Percentiles rank a stretch among this genome's conserved stretches.
These are phyloP conservation scores for Pterocles burchelli DNA, from an alignment of 2,113 vertebrate species.

Conservation along the genomic window DNA sequence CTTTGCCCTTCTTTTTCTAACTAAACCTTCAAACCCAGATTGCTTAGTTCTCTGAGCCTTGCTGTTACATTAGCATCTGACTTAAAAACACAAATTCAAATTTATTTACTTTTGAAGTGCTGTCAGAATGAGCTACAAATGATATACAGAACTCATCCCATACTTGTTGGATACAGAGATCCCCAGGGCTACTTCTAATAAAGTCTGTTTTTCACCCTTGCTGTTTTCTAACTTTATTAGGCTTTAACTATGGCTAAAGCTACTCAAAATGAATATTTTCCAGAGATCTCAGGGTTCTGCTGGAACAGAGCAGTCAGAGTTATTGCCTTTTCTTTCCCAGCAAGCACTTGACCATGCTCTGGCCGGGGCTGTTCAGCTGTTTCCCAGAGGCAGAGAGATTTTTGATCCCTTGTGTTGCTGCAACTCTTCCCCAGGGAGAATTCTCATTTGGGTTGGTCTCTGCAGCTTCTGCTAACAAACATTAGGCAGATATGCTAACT, in stretches of 20 bases:
- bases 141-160: not conserved
- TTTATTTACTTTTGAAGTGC: slow-evolving; percentile 33
- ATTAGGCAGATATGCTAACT: slow-evolving; percentile 34
- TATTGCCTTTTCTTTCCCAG: not conserved
- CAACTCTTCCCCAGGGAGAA: not conserved
- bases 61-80: not conserved
- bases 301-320: not conserved
- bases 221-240: not conserved
- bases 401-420: not conserved
- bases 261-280: not conserved
- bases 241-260: not conserved
- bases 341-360: not conserved
- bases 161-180: not conserved
- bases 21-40: not conserved
- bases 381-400: not conserved
- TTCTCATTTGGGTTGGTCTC: slow-evolving; percentile 16
- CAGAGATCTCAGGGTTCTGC: not conserved
- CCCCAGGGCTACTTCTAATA: not conserved
- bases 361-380: not conserved
- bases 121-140: not conserved
- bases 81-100: slow-evolving; percentile 51
- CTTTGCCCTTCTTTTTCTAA: not conserved
- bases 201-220: not conserved
- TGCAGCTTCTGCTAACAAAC: slow-evolving; percentile 34
- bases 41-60: not conserved